These are phyloP conservation scores for Chrysotoxum bicinctum DNA, from an alignment of 2,888 invertebrate species.

Conservation along the genomic window DNA sequence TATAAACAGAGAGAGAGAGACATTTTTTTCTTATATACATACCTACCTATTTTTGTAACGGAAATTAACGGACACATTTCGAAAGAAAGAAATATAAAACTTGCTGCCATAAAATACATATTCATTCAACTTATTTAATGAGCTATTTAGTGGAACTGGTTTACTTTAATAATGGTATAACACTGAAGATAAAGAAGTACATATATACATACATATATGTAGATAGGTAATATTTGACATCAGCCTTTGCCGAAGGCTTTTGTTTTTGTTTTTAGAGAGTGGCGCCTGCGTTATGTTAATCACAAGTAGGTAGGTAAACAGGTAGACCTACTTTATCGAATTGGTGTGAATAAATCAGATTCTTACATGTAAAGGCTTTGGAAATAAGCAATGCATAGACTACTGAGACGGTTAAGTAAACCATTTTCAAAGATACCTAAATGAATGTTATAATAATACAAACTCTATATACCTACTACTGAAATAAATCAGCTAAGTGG, in stretches of 20 bases:
- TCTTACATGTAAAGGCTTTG: background rate
- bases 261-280: background rate
- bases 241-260: background rate
- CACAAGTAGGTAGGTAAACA: background rate
- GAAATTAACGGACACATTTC: slow-evolving; percentile 35
- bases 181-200: background rate
- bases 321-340: background rate
- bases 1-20: background rate
- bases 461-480: too few relatives aligned
- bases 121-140: background rate
- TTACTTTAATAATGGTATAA: background rate
- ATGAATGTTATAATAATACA: too few relatives aligned
- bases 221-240: background rate
- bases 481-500: too few relatives aligned
- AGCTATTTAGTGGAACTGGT: background rate
- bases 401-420: background rate
- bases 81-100: background rate
- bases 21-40: background rate
- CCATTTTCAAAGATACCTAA: too few relatives aligned
- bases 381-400: background rate
- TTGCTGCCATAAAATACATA: background rate
- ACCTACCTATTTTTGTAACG: slow-evolving; percentile 56
- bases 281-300: slow-evolving; percentile 11
- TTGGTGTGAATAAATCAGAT: background rate
- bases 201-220: too few relatives aligned